Evolutionary conservation across 2,888 invertebrate species (phyloP), one percentile per base, ranked within the genome.

Genomic region (Notocelia uddmanniana): DNA sequence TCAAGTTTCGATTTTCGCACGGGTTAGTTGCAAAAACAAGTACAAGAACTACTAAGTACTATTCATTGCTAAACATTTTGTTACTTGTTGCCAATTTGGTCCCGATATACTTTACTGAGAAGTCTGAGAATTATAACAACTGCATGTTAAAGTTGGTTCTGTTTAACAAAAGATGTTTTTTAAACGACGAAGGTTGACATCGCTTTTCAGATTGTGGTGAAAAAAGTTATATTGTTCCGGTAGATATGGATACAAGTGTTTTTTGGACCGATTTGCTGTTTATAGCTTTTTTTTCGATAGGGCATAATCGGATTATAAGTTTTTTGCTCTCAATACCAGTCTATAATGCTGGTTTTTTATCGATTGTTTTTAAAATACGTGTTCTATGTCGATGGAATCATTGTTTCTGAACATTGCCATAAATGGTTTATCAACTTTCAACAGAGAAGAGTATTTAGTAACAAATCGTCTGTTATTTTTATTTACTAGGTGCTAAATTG

Each of bases 201-300:
- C 75, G 81, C 78, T 71, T 84, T 83, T 83, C 83, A 81, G 78
- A 78, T 77, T 85, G 86, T 85, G 84, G 85, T 85, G 85, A 85
- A 78, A 81, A 81, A 85, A 84, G 76, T 78, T 77, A 69, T 59
- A 64, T 70, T 70, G 70, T 70, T 41, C 58, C 41, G 41, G 41
- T 18, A 78, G 76, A 75, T 78, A 84, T 81, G 81, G 81, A 86
- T 83, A 68, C 73, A 69, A 78, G 79, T 79, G 80, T 79, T 81
- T 82, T 63, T 69, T 73, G 26, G 21, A 23, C 21, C 31, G 59
- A 67, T 60, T 72, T 48, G 50, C 23, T 66, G 45, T 60, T 71
- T 67, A 52, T 48, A 48, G 10, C 54, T 34, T 67, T 71, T 70
- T 66, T 68, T 52, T 58, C 15, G 45, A 54, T 50, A 21, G 19